A percentile compares a stretch with the other conserved stretches of the same genome.
phyloP scores from a whole-genome alignment of 2,888 invertebrate species.

The Cataglyphis cursor region DNA sequence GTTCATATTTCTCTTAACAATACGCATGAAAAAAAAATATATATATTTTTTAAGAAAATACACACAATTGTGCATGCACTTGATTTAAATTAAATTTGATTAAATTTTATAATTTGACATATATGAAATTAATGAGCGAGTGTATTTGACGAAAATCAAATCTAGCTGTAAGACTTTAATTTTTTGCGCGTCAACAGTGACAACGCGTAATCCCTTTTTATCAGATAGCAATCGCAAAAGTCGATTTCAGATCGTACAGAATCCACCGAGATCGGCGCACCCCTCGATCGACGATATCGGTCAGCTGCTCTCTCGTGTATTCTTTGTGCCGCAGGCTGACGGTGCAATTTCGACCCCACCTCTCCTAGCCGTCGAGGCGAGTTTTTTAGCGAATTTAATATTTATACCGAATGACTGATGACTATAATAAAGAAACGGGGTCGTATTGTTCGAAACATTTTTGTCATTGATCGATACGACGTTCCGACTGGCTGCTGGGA shows the following conservation, averaged over 20 bases:
- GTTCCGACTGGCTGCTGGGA: conserved; percentile 48
- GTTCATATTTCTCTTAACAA: neutral
- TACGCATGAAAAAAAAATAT: neutral
- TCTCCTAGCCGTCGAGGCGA: conserved; percentile 62
- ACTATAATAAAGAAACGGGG: conserved; percentile 85
- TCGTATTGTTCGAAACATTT: conserved; percentile 85
- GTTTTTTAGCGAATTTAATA: conserved; percentile 87
- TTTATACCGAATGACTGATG: conserved; percentile 87
- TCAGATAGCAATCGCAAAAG: conserved; percentile 45
- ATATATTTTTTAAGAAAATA: neutral
- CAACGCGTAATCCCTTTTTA: conserved; percentile 49
- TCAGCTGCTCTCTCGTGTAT: conserved; percentile 81
- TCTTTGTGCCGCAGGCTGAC: conserved; percentile 83
- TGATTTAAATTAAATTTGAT: conserved; percentile 11
- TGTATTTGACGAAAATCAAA: conserved; percentile 13
- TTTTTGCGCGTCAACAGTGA: conserved; percentile 20
- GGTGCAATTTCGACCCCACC: conserved; percentile 85
- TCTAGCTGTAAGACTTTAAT: neutral
- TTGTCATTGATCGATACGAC: conserved; percentile 86
- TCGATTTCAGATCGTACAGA: conserved; percentile 57
- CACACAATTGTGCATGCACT: neutral
- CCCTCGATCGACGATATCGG: conserved; percentile 76
- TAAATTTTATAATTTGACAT: neutral
- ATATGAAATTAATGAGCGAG: conserved; percentile 29
- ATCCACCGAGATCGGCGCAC: conserved; percentile 65